Base-by-base conservation (phyloP, 2,797 vertebrate genomes). In the Caiman crocodilus region DNA sequence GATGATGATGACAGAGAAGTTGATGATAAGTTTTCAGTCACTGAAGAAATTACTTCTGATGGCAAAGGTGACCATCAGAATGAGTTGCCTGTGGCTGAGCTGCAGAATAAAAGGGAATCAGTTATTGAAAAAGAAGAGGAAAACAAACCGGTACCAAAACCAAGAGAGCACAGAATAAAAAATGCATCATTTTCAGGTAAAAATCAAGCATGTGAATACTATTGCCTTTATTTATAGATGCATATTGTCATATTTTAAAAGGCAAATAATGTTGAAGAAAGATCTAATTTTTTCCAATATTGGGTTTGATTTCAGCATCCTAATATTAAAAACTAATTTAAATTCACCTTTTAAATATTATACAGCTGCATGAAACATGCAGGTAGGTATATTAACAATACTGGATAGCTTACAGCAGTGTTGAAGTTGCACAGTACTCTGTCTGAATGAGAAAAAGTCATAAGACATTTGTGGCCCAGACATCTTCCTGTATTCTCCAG, bases 121-220 rank as follows among this genome's bases (percentile, higher is more conserved):
- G 17, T 60, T 75, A 76, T 65, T 64, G 75, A 90, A 65, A 90
- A 89, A 74, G 93, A 93, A 88, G 84, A 94, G 58, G 86, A 94
- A 94, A 84, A 94, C 18, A 96, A 95, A 81, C 96, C 97, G 60
- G 92, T 93, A 95, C 94, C 96, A 90, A 98, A 96, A 85, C 96
- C 96, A 79, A 95, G 94, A 89, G 81, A 95, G 85, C 74, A 90
- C 87, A 96, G 91, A 59, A 16, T 85, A 76, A 96, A 91, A 96
- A 93, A 77, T 67, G 11, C 58, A 74, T 94, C 87, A 61, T 26
- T 77, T 75, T 92, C 97, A 97, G 97, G 97, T 98, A 96, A 96
- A 77, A 69, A 84, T 15, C 57, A 82, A 71, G 1, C 35, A 13
- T 60, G 82, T 86, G 17, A 76, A 65, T 90, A 14, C 79, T 90